These are phyloP conservation scores for Branchellion lobata DNA, from an alignment of 2,888 invertebrate species.

Conservation along the genomic window DNA sequence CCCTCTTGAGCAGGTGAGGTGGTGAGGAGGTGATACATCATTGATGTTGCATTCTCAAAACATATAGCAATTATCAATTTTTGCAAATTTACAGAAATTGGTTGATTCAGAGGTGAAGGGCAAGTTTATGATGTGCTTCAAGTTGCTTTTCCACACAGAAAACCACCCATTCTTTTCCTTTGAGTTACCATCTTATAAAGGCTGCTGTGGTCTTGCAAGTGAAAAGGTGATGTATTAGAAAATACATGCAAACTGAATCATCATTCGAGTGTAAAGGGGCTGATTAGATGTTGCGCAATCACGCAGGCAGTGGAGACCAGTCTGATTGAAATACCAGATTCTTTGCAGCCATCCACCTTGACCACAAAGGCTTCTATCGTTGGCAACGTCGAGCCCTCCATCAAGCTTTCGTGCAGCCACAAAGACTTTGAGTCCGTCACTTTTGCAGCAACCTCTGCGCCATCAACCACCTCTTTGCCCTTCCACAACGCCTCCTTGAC, in stretches of 20 bases:
- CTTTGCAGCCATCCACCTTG: background rate
- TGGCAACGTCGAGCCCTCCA: background rate
- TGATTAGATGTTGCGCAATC: too few species aligned
- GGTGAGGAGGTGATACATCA: background rate
- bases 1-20: slow-evolving; percentile 13
- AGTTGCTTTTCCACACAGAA: background rate
- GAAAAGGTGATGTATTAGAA: background rate
- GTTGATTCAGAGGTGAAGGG: background rate
- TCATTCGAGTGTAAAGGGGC: too few species aligned
- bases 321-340: too few species aligned
- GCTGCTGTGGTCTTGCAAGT: background rate
- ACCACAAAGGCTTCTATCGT: background rate
- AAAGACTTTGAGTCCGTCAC: background rate
- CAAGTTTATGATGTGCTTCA: background rate
- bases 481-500: background rate
- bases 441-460: background rate
- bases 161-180: slow-evolving; percentile 1
- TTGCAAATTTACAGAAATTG: too few species aligned
- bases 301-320: too few species aligned
- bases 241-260: too few species aligned
- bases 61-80: background rate
- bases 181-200: background rate
- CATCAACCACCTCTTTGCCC: too few species aligned
- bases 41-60: background rate
- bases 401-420: background rate